Evolutionary conservation across 2,113 vertebrate genomes (phyloP), one percentile per base, ranked within the genome.

Genomic region (Emydura subglobosa): DNA sequence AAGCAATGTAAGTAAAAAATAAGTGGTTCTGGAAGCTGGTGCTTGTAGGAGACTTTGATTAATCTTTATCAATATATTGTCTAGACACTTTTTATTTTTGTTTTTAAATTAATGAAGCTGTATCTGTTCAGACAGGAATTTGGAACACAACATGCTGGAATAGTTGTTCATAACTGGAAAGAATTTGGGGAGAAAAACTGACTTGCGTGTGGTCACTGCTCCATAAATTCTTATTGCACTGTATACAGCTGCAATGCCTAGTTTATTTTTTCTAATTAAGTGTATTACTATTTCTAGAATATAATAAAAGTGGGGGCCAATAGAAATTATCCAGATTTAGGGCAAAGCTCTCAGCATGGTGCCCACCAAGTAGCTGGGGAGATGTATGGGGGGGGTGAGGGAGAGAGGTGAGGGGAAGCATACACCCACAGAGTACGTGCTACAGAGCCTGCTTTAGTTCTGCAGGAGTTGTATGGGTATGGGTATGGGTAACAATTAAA

Each of bases 81-180:
- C 11, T 88, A 57, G 42, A 12, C 5, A 51, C 7, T 87, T 94
- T 80, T 76, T 91, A 7, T 84, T 96, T 95, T 93, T 61, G 13
- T 87, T 94, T 89, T 86, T 49, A n/a, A n/a, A 31, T 85, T 91
- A 92, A 61, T 44, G 49, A 86, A 95, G 82, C 8, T 6, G 10
- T 86, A 91, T 82, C 21, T 61, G 12, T 83, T 93, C 57, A 92
- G 86, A 76, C 13, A 85, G 50, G 16, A 65, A 9, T 91, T 94
- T 90, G 27, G 59, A 55, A 55, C 53, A 87, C 89, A 89, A 11
- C 1, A 19, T 79, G 85, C 79, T 7, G 19, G 79, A 86, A 85
- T 54, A 7, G 53, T 86, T 91, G 90, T 92, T 95, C 31, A 83
- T 21, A 42, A 34, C 14, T 81, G n/a, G 34, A 91, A 24, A 24